Evolutionary conservation across 1,140 invertebrate species (phyloP).

Genomic region (Artemia franciscana): DNA sequence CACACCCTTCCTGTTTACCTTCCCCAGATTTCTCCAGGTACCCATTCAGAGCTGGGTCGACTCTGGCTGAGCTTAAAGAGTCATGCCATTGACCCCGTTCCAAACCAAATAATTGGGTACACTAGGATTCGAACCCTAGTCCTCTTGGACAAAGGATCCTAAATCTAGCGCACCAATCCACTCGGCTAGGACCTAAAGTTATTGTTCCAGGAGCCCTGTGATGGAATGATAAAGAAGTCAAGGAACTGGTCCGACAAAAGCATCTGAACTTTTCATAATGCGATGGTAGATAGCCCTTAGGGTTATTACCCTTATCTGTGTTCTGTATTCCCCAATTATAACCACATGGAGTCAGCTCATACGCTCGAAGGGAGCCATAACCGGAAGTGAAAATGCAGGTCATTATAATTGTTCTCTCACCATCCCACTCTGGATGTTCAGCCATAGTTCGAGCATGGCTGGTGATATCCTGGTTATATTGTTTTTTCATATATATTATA

Average conservation of each 20-base stretch:
- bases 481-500: no score
- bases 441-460: constrained; percentile 90
- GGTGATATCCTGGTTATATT: constrained; percentile 83
- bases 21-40: no score
- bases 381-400: constrained; percentile 97
- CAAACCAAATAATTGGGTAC: no score
- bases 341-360: constrained; percentile 89
- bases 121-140: no score
- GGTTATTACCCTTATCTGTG: constrained; percentile 95
- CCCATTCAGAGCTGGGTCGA: no score
- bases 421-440: constrained; percentile 88
- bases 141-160: no score
- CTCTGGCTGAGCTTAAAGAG: no score
- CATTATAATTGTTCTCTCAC: constrained; percentile 94
- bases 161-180: no score
- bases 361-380: constrained; percentile 88
- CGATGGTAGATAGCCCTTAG: constrained; percentile 91
- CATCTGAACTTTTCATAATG: constrained; percentile 99
- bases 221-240: constrained; percentile 96
- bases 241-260: constrained; percentile 87
- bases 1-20: no score
- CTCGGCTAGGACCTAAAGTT: no score
- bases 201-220: constrained; percentile 95
- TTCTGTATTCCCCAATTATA: constrained; percentile 97
- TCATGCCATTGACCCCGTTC: no score